phyloP scores from a whole-genome alignment of 2,113 vertebrate genomes.

The Eurystomus gularis region DNA sequence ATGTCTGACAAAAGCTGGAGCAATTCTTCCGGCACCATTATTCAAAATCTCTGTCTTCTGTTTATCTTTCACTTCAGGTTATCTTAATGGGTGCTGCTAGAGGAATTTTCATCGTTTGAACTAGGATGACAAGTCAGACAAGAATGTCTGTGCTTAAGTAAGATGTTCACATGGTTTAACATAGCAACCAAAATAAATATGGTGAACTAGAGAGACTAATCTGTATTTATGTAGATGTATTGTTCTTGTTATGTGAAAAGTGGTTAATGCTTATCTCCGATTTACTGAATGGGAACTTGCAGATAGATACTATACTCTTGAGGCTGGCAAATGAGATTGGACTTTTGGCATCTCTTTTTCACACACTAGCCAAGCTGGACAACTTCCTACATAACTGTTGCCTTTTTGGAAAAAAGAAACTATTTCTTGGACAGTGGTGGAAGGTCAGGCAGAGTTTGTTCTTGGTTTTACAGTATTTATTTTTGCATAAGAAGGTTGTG shows the following conservation, averaged over 20 bases:
- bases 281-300: neutral
- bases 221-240: neutral
- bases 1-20: neutral
- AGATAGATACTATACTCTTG: neutral
- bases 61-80: neutral
- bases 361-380: neutral
- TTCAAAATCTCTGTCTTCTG: neutral
- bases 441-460: conserved; percentile 14
- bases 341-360: neutral
- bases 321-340: neutral
- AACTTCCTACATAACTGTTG: neutral
- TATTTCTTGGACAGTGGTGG: conserved; percentile 26
- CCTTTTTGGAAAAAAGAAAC: conserved; percentile 32
- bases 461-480: conserved; percentile 1
- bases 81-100: neutral
- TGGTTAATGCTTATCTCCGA: neutral
- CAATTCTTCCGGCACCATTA: neutral
- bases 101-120: neutral
- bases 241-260: neutral
- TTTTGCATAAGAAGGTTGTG: neutral
- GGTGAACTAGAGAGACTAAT: neutral
- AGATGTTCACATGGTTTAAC: neutral
- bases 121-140: neutral
- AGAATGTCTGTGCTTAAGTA: neutral
- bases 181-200: neutral